Base-by-base conservation (phyloP, 2,797 vertebrate genomes). In the Cryptoprocta ferox region DNA sequence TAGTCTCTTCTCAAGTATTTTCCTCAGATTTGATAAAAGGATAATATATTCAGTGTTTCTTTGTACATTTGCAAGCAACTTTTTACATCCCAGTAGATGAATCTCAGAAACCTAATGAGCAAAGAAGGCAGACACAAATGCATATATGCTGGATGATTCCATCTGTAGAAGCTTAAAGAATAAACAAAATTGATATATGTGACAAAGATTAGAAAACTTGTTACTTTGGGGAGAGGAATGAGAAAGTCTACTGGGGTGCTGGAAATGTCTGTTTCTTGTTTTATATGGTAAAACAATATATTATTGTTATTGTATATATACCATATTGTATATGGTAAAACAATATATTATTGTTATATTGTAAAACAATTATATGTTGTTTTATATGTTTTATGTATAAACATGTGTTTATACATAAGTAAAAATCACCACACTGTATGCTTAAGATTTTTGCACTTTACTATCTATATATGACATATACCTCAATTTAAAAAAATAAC, bases 261-360 rank as follows among this genome's bases (percentile, higher is more conserved):
- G 24, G 32, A 73, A 95, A 85, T 83, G 28, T 73, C 53, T 89
- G 37, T 37, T 85, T 94, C 73, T 82, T 91, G 11, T 73, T 96
- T 42, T 89, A 2, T 53, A 15, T 16, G 30, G n/a, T n/a, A n/a
- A n/a, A n/a, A n/a, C n/a, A n/a, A n/a, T n/a, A n/a, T n/a, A n/a
- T n/a, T n/a, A n/a, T n/a, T n/a, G n/a, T n/a, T n/a, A n/a, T n/a
- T n/a, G n/a, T n/a, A n/a, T n/a, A n/a, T n/a, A n/a, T n/a, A n/a
- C n/a, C n/a, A n/a, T n/a, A n/a, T n/a, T n/a, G n/a, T n/a, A n/a
- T n/a, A n/a, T n/a, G n/a, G n/a, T n/a, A n/a, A n/a, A n/a, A n/a
- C n/a, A n/a, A n/a, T n/a, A n/a, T n/a, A n/a, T n/a, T n/a, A n/a
- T n/a, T n/a, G n/a, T n/a, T n/a, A n/a, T n/a, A n/a, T n/a, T n/a